Evolutionary conservation across 2,797 vertebrate genomes (phyloP), one percentile per base, ranked within the genome.

Genomic region (Agapornis canus): DNA sequence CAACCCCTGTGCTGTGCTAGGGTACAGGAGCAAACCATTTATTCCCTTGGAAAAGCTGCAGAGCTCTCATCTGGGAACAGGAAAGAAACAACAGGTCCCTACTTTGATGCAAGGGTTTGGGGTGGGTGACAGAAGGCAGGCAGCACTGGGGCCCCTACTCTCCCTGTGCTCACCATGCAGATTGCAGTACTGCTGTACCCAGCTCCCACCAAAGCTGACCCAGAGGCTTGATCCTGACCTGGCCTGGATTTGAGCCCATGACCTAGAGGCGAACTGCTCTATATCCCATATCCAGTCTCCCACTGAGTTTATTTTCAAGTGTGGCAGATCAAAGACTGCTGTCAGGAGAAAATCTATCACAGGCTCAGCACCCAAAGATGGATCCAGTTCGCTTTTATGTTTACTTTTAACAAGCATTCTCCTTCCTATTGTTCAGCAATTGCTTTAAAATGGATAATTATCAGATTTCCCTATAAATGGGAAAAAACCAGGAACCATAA

Each of bases 271-370:
- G 92, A 96, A 83, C 87, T 45, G 72, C 72, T 95, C 82, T 43
- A 48, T 65, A 95, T 86, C 88, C 91, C 76, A 63, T 37, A 87
- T 40, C 88, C 92, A 95, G 61, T 65, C 79, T 71, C 95, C 95
- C 57, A 93, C 82, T 69, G 92, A 82, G 79, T 94, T 97, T 93
- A 79, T 83, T 94, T 95, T 89, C 82, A 49, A 57, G 86, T 23
- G 61, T 81, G 65, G 79, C 57, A 94, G 89, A 96, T 96, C 93
- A 97, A 95, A 96, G 95, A 25, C 79, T 47, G 65, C 72, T 69
- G 63, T 56, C 75, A 93, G 89, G 31, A 92, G 84, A 86, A 94
- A 83, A 92, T 91, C 86, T 85, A 91, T 91, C 93, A 96, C 88
- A 95, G 76, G 92, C 79, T 91, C 94, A 83, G 93, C 79, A 89